These are phyloP conservation scores for Tipula lateralis DNA, from an alignment of 2,888 invertebrate species.

Conservation along the genomic window DNA sequence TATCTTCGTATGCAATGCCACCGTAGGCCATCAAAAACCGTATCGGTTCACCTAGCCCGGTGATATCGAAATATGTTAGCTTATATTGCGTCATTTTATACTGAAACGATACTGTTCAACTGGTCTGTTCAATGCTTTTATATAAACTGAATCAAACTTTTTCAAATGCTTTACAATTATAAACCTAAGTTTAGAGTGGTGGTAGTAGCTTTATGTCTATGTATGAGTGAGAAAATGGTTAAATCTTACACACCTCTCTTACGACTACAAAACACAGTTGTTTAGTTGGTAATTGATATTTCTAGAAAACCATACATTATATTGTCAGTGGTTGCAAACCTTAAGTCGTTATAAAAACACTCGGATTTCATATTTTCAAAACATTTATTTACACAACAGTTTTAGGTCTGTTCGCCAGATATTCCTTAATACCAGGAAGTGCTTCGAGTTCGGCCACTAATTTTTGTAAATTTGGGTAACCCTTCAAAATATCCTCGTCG, in stretches of 20 bases:
- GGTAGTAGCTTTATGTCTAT: background rate
- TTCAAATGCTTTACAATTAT: background rate
- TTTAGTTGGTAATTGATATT: background rate
- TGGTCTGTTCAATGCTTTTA: background rate
- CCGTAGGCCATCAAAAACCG: constrained; percentile 60
- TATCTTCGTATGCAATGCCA: constrained; percentile 58
- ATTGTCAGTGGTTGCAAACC: too few species aligned
- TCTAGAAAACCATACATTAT: too few species aligned
- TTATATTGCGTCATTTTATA: background rate
- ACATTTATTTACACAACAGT: background rate
- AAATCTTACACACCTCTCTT: too few species aligned
- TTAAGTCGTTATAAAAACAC: too few species aligned
- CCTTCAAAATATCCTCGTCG: background rate
- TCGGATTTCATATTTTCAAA: background rate
- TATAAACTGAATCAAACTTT: background rate
- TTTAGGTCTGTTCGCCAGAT: background rate
- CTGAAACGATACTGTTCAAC: background rate
- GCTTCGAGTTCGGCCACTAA: background rate
- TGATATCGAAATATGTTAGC: constrained; percentile 54
- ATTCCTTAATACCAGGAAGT: background rate
- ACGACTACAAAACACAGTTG: too few species aligned
- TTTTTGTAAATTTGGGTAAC: background rate
- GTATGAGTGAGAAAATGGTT: background rate
- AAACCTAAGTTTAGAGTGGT: background rate
- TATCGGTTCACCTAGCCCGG: constrained; percentile 59